Percentiles rank a stretch among this genome's conserved stretches.
phyloP scores from a whole-genome alignment of 2,113 vertebrate species.

The Tautogolabrus adspersus region DNA sequence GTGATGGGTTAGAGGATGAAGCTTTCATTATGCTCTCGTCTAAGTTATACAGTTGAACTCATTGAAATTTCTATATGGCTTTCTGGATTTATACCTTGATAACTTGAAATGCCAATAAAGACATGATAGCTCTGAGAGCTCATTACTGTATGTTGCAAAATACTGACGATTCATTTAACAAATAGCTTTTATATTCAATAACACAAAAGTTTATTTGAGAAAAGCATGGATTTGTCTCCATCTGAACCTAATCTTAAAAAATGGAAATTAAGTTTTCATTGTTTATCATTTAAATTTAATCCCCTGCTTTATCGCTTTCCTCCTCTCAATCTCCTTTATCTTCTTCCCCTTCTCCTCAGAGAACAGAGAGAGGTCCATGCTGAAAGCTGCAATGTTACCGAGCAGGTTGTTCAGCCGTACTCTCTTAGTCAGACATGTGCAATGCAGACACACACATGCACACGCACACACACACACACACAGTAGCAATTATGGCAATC shows the following conservation, averaged over 20 bases:
- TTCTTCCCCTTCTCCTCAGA: slow-evolving; percentile 35
- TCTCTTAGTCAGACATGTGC: slow-evolving; percentile 31
- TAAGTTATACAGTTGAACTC: no score
- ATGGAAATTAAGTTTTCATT: slow-evolving; percentile 22
- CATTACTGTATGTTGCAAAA: background rate
- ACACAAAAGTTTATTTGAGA: background rate
- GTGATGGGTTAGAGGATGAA: no score
- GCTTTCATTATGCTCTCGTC: no score
- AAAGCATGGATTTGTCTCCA: background rate
- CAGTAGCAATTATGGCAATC: slow-evolving; percentile 99
- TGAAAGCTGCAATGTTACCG: slow-evolving; percentile 56
- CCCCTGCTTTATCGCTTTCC: slow-evolving; percentile 32
- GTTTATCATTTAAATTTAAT: slow-evolving; percentile 38
- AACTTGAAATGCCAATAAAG: background rate
- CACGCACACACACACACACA: slow-evolving; percentile 81
- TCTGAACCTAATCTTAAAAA: background rate
- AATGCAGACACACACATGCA: slow-evolving; percentile 32
- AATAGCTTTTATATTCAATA: background rate
- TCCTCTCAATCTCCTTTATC: slow-evolving; percentile 41
- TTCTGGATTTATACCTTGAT: background rate
- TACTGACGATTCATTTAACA: no score
- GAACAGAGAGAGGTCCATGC: slow-evolving; percentile 37
- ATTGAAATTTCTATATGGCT: background rate
- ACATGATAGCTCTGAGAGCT: background rate
- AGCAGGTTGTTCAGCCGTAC: slow-evolving; percentile 62